Base-by-base conservation (phyloP, 2,888 invertebrate genomes). In the Steinernema scapterisci region DNA sequence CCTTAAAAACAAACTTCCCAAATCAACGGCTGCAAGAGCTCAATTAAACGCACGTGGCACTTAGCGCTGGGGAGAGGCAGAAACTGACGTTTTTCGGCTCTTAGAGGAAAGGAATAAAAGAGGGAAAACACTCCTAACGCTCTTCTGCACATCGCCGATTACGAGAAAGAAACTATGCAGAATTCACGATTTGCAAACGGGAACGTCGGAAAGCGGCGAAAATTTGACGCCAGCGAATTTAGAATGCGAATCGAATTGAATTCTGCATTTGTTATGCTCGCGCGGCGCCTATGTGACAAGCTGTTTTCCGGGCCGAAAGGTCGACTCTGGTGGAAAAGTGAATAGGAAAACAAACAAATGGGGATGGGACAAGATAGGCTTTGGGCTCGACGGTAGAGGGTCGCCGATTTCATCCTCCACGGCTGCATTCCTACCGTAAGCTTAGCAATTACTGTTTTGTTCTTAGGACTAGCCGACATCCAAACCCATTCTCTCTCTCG, bases 261-360 rank as follows among this genome's bases (percentile, higher is more conserved):
- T 63, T 63, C 27, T 63, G 63, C 27, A 63, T 63, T 63, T 38
- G 63, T 63, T 63, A 63, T 63, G 52, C 23, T 6, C 19, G 63
- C 63, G 63, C 38, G 27, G 2, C 63, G 63, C 63, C 38, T 7
- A 48, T 48, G 48, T 48, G 48, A 19, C 16, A 48, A n/a, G 48
- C 19, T 63, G 63, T 31, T 63, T 63, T 31, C 13, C 48, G n/a
- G 5, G 13, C 48, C 48, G 48, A 48, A 48, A 48, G 48, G 48
- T 48, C 19, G 19, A 48, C 48, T 13, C 13, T 19, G 19, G 5
- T 16, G 13, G 48, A n/a, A 16, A 48, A 48, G 19, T 3, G 48
- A 19, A 48, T 7, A 48, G n/a, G 6, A 13, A 48, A 48, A 48
- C 48, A 16, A 48, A 44, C 7, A 44, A 44, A 11, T 44, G 16